Evolutionary conservation across 2,888 invertebrate species (phyloP).

Genomic region (Eupsilia transversa): DNA sequence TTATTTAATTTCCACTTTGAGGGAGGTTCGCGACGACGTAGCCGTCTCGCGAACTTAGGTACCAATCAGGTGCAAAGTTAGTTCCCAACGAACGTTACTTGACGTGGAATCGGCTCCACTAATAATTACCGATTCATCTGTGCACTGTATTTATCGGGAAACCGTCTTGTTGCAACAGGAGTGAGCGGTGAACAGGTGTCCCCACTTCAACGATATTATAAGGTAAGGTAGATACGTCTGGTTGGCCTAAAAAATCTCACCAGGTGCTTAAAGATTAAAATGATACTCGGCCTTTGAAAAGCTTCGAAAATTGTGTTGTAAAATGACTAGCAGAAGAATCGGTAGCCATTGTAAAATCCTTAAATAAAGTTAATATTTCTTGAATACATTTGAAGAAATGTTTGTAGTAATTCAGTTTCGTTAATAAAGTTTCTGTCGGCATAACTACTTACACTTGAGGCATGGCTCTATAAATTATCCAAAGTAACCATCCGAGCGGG

Average conservation of each 20-base stretch:
- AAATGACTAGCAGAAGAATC: neutral
- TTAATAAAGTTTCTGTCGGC: conserved; percentile 44
- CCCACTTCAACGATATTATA: conserved; percentile 22
- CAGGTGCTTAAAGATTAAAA: conserved; percentile 36
- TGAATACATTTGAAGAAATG: too few species aligned
- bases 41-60: conserved; percentile 71
- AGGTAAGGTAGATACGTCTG: neutral
- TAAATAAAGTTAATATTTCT: conserved; percentile 14
- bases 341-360: neutral
- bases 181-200: conserved; percentile 39
- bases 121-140: conserved; percentile 61
- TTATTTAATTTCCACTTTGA: conserved; percentile 83
- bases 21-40: conserved; percentile 70
- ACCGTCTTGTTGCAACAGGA: conserved; percentile 58
- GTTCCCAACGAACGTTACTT: conserved; percentile 66
- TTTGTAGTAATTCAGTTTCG: conserved; percentile 24
- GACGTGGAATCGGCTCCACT: conserved; percentile 54
- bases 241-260: conserved; percentile 40
- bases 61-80: conserved; percentile 75
- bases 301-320: neutral
- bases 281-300: neutral
- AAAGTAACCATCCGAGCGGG: conserved; percentile 47
- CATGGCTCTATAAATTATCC: conserved; percentile 51
- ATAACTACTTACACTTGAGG: conserved; percentile 48
- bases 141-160: conserved; percentile 60